Evolutionary conservation across 2,113 vertebrate genomes (phyloP).

Genomic region (Aptenodytes forsteri): DNA sequence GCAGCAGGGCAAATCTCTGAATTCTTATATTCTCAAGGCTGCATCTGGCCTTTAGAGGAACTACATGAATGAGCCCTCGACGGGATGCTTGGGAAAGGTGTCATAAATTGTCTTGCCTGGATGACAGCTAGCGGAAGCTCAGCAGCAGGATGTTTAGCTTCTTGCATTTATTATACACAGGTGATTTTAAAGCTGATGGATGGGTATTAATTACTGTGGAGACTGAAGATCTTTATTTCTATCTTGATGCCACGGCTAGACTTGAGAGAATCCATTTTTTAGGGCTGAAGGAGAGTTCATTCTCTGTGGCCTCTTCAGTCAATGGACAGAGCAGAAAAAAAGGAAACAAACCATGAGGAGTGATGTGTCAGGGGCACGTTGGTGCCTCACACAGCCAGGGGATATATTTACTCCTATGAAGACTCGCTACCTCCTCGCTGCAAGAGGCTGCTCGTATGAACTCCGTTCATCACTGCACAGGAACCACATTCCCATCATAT

Average conservation of each 20-base stretch:
- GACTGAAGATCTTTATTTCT: not conserved
- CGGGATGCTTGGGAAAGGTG: not conserved
- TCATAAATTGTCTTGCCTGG: conserved; percentile 29
- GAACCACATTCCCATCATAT: not conserved
- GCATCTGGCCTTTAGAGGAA: not conserved
- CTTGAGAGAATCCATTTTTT: not conserved
- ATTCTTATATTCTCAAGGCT: conserved; percentile 1
- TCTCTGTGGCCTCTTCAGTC: not conserved
- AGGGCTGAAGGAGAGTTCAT: not conserved
- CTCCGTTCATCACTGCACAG: not conserved
- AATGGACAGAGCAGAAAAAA: not conserved
- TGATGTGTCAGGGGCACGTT: not conserved
- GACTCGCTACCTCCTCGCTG: not conserved
- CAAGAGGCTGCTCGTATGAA: not conserved
- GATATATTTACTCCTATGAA: not conserved
- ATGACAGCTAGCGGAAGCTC: not conserved
- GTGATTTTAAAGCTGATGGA: conserved; percentile 13
- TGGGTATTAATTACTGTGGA: not conserved
- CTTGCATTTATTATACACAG: conserved; percentile 11
- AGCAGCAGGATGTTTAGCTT: conserved; percentile 13
- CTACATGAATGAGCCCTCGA: not conserved
- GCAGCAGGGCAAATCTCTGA: conserved; percentile 2
- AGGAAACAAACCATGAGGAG: not conserved
- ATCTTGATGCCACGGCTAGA: not conserved
- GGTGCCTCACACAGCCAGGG: not conserved